A percentile compares a stretch with the other conserved stretches of the same genome.
Evolutionary conservation across 2,888 invertebrate species (phyloP).

Genomic region (Parnassius orleans): DNA sequence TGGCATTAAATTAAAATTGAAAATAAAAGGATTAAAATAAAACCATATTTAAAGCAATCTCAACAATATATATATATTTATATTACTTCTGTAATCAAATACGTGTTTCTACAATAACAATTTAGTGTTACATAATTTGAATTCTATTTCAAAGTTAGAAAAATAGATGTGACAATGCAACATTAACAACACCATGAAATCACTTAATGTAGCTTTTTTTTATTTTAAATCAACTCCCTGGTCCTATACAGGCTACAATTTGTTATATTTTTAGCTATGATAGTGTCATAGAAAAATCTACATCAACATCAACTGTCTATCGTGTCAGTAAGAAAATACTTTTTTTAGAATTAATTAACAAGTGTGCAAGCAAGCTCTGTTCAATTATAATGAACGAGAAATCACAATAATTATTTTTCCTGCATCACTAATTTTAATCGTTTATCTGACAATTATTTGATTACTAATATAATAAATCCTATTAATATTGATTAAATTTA

Average conservation of each 20-base stretch:
- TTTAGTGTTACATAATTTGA: conserved; percentile 57
- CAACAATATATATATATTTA: conserved; percentile 65
- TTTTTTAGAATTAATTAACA: conserved; percentile 67
- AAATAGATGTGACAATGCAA: conserved; percentile 68
- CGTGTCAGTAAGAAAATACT: conserved; percentile 61
- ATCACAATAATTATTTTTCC: conserved; percentile 13
- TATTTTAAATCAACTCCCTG: conserved; percentile 44
- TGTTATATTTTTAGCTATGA: conserved; percentile 28
- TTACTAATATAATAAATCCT: conserved; percentile 10
- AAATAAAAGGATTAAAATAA: conserved; percentile 41
- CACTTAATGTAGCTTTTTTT: conserved; percentile 32
- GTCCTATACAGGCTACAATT: conserved; percentile 41
- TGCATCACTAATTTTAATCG: conserved; percentile 8
- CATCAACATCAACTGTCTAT: conserved; percentile 43
- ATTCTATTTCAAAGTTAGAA: conserved; percentile 63
- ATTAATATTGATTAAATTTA: conserved; percentile 5
- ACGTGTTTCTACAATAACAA: conserved; percentile 63
- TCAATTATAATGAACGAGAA: conserved; percentile 31
- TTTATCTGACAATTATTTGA: conserved; percentile 8
- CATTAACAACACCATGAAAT: conserved; percentile 58
- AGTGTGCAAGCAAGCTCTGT: conserved; percentile 62
- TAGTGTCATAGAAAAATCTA: conserved; percentile 54
- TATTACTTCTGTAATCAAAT: conserved; percentile 63
- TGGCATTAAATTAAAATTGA: no score
- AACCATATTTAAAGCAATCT: conserved; percentile 71